A percentile compares a stretch with the other conserved stretches of the same genome.
Evolutionary conservation across 2,113 vertebrate species (phyloP).

Genomic region (Trochalopteron elliotii): DNA sequence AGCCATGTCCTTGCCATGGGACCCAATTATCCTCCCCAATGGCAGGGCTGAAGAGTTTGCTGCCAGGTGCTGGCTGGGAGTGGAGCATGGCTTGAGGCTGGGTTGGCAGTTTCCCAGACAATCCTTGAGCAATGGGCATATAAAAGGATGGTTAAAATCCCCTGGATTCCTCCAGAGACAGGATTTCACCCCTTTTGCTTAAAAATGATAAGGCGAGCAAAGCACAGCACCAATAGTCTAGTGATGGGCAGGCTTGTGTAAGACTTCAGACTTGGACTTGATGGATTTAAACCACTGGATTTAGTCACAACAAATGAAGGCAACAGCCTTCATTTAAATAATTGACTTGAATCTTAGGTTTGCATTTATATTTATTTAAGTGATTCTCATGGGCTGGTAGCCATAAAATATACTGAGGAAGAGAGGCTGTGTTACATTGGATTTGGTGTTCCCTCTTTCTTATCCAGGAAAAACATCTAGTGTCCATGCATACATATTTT

Average conservation of each 20-base stretch:
- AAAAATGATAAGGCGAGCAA: rapidly evolving
- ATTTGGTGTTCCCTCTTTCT: background rate
- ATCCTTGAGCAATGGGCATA: background rate
- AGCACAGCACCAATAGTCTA: background rate
- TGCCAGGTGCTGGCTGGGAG: background rate
- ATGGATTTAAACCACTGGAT: background rate
- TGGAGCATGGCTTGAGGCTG: background rate
- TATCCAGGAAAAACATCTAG: background rate
- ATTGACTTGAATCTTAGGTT: background rate
- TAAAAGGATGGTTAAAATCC: background rate
- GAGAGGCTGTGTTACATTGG: background rate
- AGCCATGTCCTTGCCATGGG: background rate
- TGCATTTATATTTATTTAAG: constrained; percentile 11
- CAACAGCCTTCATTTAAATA: background rate
- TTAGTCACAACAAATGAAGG: background rate
- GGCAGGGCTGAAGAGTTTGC: background rate
- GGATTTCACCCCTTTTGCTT: background rate
- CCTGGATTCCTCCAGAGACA: background rate
- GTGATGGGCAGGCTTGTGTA: background rate
- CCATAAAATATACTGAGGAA: background rate
- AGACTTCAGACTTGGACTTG: background rate
- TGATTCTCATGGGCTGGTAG: background rate
- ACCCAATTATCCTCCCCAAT: background rate
- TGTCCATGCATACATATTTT: background rate
- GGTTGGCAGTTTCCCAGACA: background rate